Evolutionary conservation across 2,888 invertebrate species (phyloP), one percentile per base, ranked within the genome.

Genomic region (Brachypalpus laphriformis): DNA sequence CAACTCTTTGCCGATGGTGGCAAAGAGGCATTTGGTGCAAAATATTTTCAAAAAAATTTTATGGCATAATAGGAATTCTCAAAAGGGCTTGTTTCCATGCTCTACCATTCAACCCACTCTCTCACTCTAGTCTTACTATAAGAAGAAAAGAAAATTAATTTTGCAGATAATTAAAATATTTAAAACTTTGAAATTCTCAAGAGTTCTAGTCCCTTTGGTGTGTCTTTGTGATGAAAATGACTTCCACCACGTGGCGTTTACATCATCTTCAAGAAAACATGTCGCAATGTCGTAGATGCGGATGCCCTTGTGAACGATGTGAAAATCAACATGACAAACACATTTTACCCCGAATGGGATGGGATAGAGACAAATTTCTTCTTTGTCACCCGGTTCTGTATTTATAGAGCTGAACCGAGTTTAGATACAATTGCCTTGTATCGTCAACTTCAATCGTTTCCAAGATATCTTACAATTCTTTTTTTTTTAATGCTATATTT

Each of bases 111-210:
- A 9, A n/a, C 25, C 31, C n/a, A 18, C 37, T 14, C 37, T 1
- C 4, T 18, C n/a, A n/a, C 11, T 40, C 72, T 42, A 20, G 25
- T 2, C 25, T 25, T 4, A 25, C 40, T 22, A 8, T 9, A 28
- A 18, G 28, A 9, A 11, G n/a, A 40, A n/a, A n/a, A 20, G 28
- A 56, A 71, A 63, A 65, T 71, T 65, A 78, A 65, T 70, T 71
- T 71, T 71, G 56, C 78, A 71, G 61, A 70, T 77, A 77, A 77
- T 77, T 77, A 77, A 77, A 63, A 70, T 63, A 71, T 63, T 71
- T 71, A 20, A 78, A 77, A 78, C 20, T 65, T 78, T 40, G 71
- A 54, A 78, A 78, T 63, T 71, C 61, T 45, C 34, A 18, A 59
- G 70, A 61, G 61, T 68, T 40, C 40, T 22, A 37, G 8, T n/a